phyloP scores from a whole-genome alignment of 2,113 vertebrate species.

The Accipiter virgatus region DNA sequence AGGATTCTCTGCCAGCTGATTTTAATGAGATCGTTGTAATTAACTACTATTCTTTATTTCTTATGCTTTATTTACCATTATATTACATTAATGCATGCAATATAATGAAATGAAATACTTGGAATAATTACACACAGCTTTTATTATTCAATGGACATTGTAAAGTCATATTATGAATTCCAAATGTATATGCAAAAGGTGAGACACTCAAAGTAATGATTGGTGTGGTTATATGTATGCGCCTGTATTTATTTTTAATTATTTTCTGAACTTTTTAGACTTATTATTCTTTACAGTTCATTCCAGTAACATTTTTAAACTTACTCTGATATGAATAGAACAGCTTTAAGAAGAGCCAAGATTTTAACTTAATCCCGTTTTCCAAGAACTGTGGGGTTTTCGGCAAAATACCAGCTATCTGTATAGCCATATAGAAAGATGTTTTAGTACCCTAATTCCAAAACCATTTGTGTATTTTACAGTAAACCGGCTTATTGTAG shows the following conservation, averaged over 20 bases:
- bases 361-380: not conserved
- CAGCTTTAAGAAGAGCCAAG: not conserved
- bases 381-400: fast-evolving
- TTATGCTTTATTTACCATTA: not conserved
- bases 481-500: fast-evolving
- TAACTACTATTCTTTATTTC: not conserved
- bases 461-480: not conserved
- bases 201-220: not conserved
- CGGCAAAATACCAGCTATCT: not conserved
- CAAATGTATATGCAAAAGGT: not conserved
- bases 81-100: not conserved
- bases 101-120: not conserved
- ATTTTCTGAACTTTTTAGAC: not conserved
- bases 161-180: not conserved
- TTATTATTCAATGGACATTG: not conserved
- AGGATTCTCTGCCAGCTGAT: not conserved
- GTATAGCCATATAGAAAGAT: not conserved
- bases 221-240: not conserved
- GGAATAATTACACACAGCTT: not conserved
- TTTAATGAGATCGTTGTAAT: not conserved
- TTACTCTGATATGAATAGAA: not conserved
- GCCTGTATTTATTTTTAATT: not conserved
- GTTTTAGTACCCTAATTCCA: not conserved
- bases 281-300: not conserved
- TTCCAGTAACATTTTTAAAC: not conserved